These are phyloP conservation scores for Proteles cristata DNA, from an alignment of 2,113 vertebrate species.

Conservation along the genomic window DNA sequence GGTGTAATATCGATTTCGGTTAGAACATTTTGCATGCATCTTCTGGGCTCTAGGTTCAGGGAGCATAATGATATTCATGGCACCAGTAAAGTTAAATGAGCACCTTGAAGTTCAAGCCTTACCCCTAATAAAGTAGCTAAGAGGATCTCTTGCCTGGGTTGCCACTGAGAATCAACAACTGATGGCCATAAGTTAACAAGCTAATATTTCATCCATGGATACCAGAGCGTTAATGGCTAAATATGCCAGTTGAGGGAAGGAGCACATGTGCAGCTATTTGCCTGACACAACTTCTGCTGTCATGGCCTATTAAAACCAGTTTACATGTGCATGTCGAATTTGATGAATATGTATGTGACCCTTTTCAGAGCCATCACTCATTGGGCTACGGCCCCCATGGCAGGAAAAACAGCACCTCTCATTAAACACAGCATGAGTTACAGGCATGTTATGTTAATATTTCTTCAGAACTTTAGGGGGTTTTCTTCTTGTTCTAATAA, in stretches of 20 bases:
- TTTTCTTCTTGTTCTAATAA: conserved; percentile 89
- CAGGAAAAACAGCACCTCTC: conserved; percentile 93
- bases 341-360: conserved; percentile 99
- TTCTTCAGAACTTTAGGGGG: conserved; percentile 91
- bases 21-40: background rate
- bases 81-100: conserved; percentile 67
- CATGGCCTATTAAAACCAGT: conserved; percentile 97
- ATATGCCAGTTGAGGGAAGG: conserved; percentile 86
- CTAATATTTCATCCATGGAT: conserved; percentile 90
- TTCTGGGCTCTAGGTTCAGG: background rate
- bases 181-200: conserved; percentile 88
- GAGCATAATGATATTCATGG: conserved; percentile 9
- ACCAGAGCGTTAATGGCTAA: conserved; percentile 88
- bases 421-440: conserved; percentile 95
- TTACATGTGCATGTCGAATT: conserved; percentile 98
- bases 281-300: conserved; percentile 94
- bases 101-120: conserved; percentile 69
- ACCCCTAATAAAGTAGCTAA: conserved; percentile 80
- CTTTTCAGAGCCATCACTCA: conserved; percentile 95
- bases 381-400: conserved; percentile 89
- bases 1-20: conserved; percentile 52
- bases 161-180: conserved; percentile 83
- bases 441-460: conserved; percentile 92
- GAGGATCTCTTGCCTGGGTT: conserved; percentile 78
- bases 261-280: conserved; percentile 89